These are phyloP conservation scores for Cephonodes hylas DNA, from an alignment of 2,888 invertebrate genomes.

Conservation along the genomic window DNA sequence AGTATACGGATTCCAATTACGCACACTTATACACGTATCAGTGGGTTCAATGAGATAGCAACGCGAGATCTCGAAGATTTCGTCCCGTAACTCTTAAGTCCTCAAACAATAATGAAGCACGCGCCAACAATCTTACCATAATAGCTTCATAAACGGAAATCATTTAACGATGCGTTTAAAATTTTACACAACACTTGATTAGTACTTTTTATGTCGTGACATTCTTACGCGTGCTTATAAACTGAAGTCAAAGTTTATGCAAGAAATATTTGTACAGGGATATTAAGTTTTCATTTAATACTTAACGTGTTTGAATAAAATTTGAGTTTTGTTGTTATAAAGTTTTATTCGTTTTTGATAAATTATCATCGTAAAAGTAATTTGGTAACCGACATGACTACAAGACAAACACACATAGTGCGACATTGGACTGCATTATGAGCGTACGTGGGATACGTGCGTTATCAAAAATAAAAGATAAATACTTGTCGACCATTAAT, in stretches of 20 bases:
- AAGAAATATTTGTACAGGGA: neutral
- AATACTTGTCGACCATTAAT: neutral
- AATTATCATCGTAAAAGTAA: neutral
- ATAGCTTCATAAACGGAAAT: neutral
- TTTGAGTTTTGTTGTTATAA: neutral
- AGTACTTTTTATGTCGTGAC: neutral
- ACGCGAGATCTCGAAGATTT: neutral
- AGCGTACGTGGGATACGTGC: neutral
- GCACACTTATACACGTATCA: neutral
- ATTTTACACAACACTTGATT: neutral
- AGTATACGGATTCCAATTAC: neutral
- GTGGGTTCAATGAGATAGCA: neutral
- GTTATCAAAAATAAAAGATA: slow-evolving; percentile 3
- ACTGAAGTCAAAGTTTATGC: neutral
- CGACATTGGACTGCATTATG: neutral
- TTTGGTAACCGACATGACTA: neutral
- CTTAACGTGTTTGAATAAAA: neutral
- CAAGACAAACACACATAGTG: neutral
- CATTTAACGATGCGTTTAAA: neutral
- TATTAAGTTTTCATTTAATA: neutral
- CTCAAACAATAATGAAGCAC: neutral
- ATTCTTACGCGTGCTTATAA: neutral
- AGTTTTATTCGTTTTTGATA: neutral
- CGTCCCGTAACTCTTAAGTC: neutral
- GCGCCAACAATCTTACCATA: neutral